Evolutionary conservation across 1,140 invertebrate genomes (phyloP).

Genomic region (Orussus abietinus): DNA sequence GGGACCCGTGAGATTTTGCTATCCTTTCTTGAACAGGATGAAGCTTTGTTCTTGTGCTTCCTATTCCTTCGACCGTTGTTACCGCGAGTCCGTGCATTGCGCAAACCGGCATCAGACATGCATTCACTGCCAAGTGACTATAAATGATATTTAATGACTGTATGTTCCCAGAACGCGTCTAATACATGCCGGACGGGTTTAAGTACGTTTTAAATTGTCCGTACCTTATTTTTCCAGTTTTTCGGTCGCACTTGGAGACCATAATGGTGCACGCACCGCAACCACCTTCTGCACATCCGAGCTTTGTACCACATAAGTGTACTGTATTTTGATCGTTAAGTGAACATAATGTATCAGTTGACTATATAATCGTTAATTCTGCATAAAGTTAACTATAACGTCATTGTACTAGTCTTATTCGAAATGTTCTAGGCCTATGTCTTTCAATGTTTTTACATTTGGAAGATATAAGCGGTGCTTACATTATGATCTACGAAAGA

Average conservation of each 20-base stretch:
- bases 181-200: too few species aligned
- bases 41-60: conserved; percentile 64
- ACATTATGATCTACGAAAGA: too few species aligned
- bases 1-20: conserved; percentile 82
- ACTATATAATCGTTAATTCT: conserved; percentile 11
- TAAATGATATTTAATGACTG: too few species aligned
- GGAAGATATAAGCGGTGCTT: conserved; percentile 13
- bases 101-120: conserved; percentile 81
- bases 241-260: conserved; percentile 73
- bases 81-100: conserved; percentile 80
- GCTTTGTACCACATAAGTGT: conserved; percentile 80
- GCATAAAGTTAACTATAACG: too few species aligned
- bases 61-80: conserved; percentile 87
- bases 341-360: conserved; percentile 9
- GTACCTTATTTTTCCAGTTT: conserved; percentile 62
- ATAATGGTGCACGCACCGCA: conserved; percentile 94
- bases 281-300: conserved; percentile 90
- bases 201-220: too few species aligned
- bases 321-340: conserved; percentile 54
- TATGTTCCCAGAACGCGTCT: too few species aligned
- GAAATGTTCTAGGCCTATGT: neutral
- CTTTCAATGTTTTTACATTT: neutral
- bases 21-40: conserved; percentile 85
- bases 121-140: conserved; percentile 86
- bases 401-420: too few species aligned